Conservation (phyloP, 2,888 invertebrate species). For the Stenolophus ochropezus region DNA sequence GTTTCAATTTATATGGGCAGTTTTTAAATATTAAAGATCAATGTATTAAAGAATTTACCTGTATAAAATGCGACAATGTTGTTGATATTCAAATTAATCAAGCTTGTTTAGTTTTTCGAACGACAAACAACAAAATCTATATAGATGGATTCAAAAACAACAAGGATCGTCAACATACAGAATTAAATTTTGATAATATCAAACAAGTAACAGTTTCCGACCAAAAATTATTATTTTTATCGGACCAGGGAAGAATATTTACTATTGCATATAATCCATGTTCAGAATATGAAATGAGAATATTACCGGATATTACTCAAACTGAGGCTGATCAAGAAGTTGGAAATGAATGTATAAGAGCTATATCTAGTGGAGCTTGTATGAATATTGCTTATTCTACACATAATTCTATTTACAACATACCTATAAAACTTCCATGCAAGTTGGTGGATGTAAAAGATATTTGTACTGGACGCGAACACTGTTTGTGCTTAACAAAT, state of each 20-base stretch:
- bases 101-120: conserved; percentile 63
- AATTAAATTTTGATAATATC: conserved; percentile 45
- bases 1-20: conserved; percentile 72
- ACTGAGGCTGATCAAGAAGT: conserved; percentile 52
- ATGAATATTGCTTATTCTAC: conserved; percentile 73
- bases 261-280: background rate
- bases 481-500: conserved; percentile 82
- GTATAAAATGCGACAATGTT: conserved; percentile 64
- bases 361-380: conserved; percentile 73
- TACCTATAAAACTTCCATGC: conserved; percentile 78
- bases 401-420: conserved; percentile 77
- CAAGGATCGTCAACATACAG: conserved; percentile 1
- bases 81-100: conserved; percentile 66
- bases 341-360: conserved; percentile 68
- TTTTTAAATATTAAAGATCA: conserved; percentile 63
- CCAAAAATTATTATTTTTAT: conserved; percentile 45
- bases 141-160: conserved; percentile 39
- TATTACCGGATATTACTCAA: conserved; percentile 63
- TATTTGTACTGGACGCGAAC: conserved; percentile 87
- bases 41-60: conserved; percentile 65
- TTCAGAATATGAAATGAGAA: background rate
- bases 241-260: background rate
- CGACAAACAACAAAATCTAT: conserved; percentile 6
- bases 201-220: conserved; percentile 25
- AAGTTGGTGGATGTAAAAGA: conserved; percentile 77